Base-by-base conservation (phyloP, 2,888 invertebrate species). In the Bellardia pandia region DNA sequence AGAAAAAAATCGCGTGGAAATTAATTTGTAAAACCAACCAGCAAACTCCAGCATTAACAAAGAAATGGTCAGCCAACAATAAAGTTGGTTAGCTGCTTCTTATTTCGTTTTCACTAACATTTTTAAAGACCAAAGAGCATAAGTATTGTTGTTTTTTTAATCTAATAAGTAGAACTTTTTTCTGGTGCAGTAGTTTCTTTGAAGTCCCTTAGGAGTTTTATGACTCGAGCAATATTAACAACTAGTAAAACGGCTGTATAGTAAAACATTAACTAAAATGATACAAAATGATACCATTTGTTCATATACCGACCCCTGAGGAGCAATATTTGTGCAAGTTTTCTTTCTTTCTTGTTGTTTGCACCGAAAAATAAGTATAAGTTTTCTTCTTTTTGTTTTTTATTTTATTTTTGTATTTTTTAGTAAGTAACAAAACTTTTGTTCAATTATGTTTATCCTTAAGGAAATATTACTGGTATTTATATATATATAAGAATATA, bases 371-470 rank as follows among this genome's bases (percentile, higher is more conserved):
- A 45, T 33, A 58, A 48, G 42, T 37, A 40, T 30, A 77, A 51
- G 51, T 68, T 68, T 56, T 42, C 23, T 16, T 40, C 7, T 64
- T 60, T 60, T 51, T 33, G 13, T 33, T 2, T 56, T 56, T 7
- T 60, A 7, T 33, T 60, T 60, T 13, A 23, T 45, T 14, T 40
- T 23, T 3, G 30, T 58, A 58, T 40, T 11, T 62, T 75, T 62
- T 48, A 7, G 48, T 62, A 33, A 62, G 16, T 62, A 75, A 64
- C 16, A 75, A 75, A 75, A 75, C 6, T 75, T 75, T 76, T 62
- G 62, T 83, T 76, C 82, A 69, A 83, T 83, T 83, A 83, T 76
- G 62, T 71, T 60, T 83, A 76, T 76, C 69, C 76, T 83, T 69
- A 76, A 83, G 76, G 82, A 83, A 71, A 62, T 69, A n/a, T 69